phyloP scores from a whole-genome alignment of 2,888 invertebrate genomes.

The Lasius fuliginosus region DNA sequence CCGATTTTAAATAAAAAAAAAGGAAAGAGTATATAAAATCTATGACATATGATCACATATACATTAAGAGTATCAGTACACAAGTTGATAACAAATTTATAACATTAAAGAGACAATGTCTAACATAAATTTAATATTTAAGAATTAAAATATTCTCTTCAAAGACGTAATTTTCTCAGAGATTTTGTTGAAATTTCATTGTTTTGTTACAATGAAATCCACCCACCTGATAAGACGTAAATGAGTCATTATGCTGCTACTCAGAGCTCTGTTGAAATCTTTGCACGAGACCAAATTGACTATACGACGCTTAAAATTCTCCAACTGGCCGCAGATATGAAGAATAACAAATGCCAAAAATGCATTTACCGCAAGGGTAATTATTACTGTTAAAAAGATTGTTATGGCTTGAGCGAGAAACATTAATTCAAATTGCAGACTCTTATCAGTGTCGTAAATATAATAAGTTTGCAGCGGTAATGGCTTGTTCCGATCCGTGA shows the following conservation, averaged over 20 bases:
- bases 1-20: too few relatives aligned
- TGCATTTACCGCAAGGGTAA: constrained; percentile 17
- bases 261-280: constrained; percentile 31
- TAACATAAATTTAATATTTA: too few relatives aligned
- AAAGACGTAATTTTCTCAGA: neutral
- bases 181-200: neutral
- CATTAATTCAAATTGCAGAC: constrained; percentile 50
- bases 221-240: constrained; percentile 53
- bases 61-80: too few relatives aligned
- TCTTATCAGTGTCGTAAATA: constrained; percentile 5
- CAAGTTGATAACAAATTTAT: too few relatives aligned
- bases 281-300: neutral
- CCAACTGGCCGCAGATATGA: constrained; percentile 50
- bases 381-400: neutral
- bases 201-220: neutral
- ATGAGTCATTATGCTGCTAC: constrained; percentile 18
- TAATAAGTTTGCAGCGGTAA: constrained; percentile 42
- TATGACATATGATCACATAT: too few relatives aligned
- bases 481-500: neutral
- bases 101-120: too few relatives aligned
- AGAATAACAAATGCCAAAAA: constrained; percentile 50
- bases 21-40: too few relatives aligned
- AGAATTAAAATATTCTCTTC: neutral
- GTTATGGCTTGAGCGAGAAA: neutral
- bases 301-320: constrained; percentile 43